Evolutionary conservation across 1,140 invertebrate genomes (phyloP).

Genomic region (Hyles euphorbiae): DNA sequence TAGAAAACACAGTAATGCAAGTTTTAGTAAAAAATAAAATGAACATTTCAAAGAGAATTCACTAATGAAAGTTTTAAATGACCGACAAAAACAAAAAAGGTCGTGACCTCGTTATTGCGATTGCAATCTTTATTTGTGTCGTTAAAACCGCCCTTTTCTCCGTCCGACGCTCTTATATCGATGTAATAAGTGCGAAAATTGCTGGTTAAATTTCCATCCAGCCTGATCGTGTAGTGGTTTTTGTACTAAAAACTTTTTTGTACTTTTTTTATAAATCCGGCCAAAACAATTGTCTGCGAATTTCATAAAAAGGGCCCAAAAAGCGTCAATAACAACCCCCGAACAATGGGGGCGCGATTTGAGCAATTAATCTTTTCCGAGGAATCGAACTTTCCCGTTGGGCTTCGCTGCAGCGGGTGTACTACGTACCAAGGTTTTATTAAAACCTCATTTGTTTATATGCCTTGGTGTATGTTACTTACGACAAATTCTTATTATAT

Average conservation of each 20-base stretch:
- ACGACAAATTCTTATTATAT: no score
- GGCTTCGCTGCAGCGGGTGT: no score
- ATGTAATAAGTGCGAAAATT: constrained; percentile 4
- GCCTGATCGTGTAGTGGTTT: not conserved
- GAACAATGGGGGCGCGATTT: constrained; percentile 50
- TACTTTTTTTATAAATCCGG: constrained; percentile 59
- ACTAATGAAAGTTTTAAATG: constrained; percentile 71
- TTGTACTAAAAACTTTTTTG: constrained; percentile 45
- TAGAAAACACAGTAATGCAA: constrained; percentile 34
- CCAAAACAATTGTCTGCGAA: constrained; percentile 60
- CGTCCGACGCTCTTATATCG: constrained; percentile 1
- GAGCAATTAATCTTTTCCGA: constrained; percentile 63
- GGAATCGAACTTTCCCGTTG: constrained; percentile 39
- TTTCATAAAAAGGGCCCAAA: constrained; percentile 53
- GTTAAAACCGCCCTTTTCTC: constrained; percentile 18
- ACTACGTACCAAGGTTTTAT: no score
- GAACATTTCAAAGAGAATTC: constrained; percentile 54
- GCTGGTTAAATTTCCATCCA: not conserved
- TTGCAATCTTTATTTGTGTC: constrained; percentile 35
- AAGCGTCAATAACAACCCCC: constrained; percentile 44
- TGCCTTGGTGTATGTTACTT: no score
- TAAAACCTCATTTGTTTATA: no score
- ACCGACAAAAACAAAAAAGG: constrained; percentile 56
- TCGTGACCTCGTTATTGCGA: constrained; percentile 61
- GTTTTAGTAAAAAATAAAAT: constrained; percentile 47